A percentile compares a stretch with the other conserved stretches of the same genome.
phyloP scores from a whole-genome alignment of 2,797 vertebrate species.

The Neosilurus hyrtlii region DNA sequence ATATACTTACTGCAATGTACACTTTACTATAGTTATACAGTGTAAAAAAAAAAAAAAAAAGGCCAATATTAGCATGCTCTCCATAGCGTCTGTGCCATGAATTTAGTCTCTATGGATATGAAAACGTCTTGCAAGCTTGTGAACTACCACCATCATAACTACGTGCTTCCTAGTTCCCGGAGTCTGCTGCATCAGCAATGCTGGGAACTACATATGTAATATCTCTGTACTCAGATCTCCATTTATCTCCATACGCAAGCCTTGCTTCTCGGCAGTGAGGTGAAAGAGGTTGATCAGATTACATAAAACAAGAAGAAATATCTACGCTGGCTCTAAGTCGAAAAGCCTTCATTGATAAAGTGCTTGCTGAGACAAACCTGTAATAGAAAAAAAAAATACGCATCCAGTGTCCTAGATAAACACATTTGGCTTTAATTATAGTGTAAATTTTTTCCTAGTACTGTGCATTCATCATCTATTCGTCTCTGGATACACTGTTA shows the following conservation, averaged over 20 bases:
- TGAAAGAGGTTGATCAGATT: conserved; percentile 34
- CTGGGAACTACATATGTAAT: conserved; percentile 34
- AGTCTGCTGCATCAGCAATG: conserved; percentile 24
- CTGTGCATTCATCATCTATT: neutral
- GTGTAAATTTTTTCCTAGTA: neutral
- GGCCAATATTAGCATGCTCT: neutral
- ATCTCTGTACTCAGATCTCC: conserved; percentile 25
- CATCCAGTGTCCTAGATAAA: conserved; percentile 11
- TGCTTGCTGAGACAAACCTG: neutral
- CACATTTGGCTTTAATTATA: conserved; percentile 10
- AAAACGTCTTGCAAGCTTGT: neutral
- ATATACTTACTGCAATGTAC: conserved; percentile 24
- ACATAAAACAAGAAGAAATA: conserved; percentile 26
- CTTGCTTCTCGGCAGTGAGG: conserved; percentile 22
- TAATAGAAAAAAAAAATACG: neutral
- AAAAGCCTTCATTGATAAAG: conserved; percentile 25
- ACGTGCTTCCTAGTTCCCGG: neutral
- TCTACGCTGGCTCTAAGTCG: conserved; percentile 9
- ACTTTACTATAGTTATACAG: conserved; percentile 12
- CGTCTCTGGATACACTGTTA: neutral
- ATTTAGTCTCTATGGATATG: neutral
- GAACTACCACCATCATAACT: neutral
- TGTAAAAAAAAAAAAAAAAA: neutral
- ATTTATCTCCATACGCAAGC: conserved; percentile 23
- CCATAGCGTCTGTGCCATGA: neutral